Evolutionary conservation across 2,797 vertebrate species (phyloP).

Genomic region (Ptychobarbus kaznakovi): DNA sequence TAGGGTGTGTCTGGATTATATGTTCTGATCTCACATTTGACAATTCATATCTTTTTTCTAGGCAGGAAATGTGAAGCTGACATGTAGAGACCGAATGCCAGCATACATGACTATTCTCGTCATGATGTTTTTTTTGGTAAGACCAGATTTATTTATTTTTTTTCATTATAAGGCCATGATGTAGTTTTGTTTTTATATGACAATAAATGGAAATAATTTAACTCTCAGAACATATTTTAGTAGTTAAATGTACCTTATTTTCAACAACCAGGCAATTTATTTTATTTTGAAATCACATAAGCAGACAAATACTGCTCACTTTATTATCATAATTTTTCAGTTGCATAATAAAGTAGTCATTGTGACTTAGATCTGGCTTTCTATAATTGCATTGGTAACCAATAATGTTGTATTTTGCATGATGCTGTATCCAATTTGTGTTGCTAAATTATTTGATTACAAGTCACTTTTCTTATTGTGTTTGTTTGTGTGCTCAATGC

Average conservation of each 20-base stretch:
- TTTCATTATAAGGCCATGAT: not conserved
- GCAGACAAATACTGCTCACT: too few relatives aligned
- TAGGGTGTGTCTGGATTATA: not conserved
- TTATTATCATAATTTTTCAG: not conserved
- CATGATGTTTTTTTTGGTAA: slow-evolving; percentile 90
- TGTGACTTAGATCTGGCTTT: not conserved
- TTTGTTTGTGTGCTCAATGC: slow-evolving; percentile 26
- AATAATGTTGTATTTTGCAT: not conserved
- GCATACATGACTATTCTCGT: slow-evolving; percentile 88
- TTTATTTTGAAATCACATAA: not conserved
- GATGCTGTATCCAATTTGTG: not conserved
- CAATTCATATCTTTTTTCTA: slow-evolving; percentile 64
- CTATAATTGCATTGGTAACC: not conserved
- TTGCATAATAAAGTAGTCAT: not conserved
- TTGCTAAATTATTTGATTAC: not conserved
- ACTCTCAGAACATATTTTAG: not conserved
- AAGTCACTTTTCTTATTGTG: not conserved
- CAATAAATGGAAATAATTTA: not conserved
- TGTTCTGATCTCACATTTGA: slow-evolving; percentile 25
- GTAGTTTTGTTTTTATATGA: not conserved
- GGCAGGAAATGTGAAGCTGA: slow-evolving; percentile 91
- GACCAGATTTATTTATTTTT: not conserved
- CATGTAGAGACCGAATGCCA: slow-evolving; percentile 91
- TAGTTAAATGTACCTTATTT: not conserved
- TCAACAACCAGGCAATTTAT: not conserved